phyloP scores from a whole-genome alignment of 1,140 invertebrate genomes.

The Venustaconcha ellipsiformis region DNA sequence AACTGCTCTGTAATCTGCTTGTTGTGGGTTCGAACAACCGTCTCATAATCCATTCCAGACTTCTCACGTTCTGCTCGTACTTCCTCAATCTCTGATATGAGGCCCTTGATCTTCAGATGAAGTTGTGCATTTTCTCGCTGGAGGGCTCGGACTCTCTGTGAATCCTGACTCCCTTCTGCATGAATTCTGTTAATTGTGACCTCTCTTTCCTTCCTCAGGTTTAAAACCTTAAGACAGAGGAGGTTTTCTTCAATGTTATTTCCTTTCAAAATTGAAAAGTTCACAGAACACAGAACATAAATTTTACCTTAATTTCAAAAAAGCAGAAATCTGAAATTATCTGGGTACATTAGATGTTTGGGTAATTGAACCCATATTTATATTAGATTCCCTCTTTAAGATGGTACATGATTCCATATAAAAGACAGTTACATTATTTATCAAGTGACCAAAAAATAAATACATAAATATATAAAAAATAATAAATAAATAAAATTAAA shows the following conservation, averaged over 20 bases:
- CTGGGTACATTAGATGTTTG: too few species aligned
- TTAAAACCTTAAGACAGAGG: constrained; percentile 56
- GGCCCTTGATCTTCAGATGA: constrained; percentile 60
- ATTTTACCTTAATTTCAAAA: too few species aligned
- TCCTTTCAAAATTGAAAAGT: neutral
- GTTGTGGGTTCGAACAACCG: constrained; percentile 51
- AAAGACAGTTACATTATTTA: too few species aligned
- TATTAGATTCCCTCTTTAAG: too few species aligned
- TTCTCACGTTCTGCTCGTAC: constrained; percentile 63
- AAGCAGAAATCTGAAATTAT: too few species aligned
- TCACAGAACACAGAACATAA: neutral
- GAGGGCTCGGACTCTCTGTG: constrained; percentile 57
- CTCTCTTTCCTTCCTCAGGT: constrained; percentile 65
- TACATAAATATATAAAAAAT: too few species aligned
- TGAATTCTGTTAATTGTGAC: constrained; percentile 55
- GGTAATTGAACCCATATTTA: too few species aligned
- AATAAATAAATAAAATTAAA: too few species aligned
- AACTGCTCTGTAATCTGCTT: constrained; percentile 62
- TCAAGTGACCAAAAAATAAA: too few species aligned
- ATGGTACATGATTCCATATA: too few species aligned
- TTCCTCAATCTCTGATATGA: constrained; percentile 66
- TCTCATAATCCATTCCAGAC: constrained; percentile 57
- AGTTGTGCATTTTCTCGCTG: constrained; percentile 66
- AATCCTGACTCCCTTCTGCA: constrained; percentile 56
- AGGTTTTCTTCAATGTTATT: neutral